Conservation (phyloP, 2,113 vertebrate genomes). For the Calyptomena viridis region DNA sequence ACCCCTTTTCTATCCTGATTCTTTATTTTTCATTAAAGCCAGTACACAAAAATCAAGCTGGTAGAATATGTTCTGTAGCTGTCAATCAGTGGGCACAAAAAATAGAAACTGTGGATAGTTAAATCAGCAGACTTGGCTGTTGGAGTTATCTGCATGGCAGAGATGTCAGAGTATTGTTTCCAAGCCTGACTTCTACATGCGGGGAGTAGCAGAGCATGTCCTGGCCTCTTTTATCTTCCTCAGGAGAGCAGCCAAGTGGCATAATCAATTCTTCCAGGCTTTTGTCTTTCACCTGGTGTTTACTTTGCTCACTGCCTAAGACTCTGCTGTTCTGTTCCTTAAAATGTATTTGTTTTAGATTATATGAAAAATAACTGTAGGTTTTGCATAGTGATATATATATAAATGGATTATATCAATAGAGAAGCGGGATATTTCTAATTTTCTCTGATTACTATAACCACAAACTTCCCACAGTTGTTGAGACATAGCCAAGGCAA, state of each 20-base stretch:
- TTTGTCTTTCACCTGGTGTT: constrained; percentile 73
- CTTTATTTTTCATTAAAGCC: constrained; percentile 52
- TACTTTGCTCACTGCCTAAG: constrained; percentile 46
- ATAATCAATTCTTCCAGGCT: constrained; percentile 74
- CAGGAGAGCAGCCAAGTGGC: constrained; percentile 71
- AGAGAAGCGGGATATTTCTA: neutral
- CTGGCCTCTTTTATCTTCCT: constrained; percentile 69
- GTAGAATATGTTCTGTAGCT: constrained; percentile 57
- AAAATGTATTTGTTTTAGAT: constrained; percentile 35
- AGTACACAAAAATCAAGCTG: constrained; percentile 42
- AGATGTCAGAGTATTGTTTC: constrained; percentile 73
- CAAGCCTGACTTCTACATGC: constrained; percentile 57
- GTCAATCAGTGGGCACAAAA: constrained; percentile 67
- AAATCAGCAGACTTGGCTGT: constrained; percentile 56
- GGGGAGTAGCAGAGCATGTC: constrained; percentile 72
- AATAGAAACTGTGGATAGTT: constrained; percentile 60
- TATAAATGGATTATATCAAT: neutral
- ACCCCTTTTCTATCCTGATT: neutral
- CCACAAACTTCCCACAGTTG: neutral
- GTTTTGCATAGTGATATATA: neutral
- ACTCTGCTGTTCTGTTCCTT: constrained; percentile 13
- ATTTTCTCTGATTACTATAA: neutral
- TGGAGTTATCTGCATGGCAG: constrained; percentile 69
- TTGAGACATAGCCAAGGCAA: neutral
- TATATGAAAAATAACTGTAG: constrained; percentile 15